Percentiles rank a stretch among this genome's conserved stretches.
Conservation (phyloP, 2,797 vertebrate genomes). For the Platyrinchus mystaceus region DNA sequence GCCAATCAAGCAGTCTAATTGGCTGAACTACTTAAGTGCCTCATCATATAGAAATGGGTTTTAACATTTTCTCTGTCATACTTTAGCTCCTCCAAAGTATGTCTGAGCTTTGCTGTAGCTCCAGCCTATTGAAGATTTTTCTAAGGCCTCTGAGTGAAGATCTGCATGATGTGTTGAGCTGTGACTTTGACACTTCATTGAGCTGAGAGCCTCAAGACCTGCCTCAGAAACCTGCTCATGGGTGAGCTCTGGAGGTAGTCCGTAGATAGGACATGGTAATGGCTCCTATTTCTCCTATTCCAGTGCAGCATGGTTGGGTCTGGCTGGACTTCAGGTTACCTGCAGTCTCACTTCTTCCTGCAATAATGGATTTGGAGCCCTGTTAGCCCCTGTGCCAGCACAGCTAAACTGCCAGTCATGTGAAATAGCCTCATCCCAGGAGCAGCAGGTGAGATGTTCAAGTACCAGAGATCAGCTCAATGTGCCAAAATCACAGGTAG, state of each 20-base stretch:
- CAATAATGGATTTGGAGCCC: neutral
- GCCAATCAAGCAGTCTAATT: slow-evolving; percentile 49
- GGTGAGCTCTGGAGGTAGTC: neutral
- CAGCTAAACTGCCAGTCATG: neutral
- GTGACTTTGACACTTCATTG: neutral
- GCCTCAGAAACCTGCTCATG: neutral
- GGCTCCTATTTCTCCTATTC: neutral
- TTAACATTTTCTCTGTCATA: slow-evolving; percentile 27
- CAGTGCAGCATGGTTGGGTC: neutral
- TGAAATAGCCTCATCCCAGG: neutral
- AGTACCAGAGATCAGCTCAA: neutral
- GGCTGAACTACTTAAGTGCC: neutral
- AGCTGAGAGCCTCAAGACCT: neutral
- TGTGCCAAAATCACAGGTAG: neutral
- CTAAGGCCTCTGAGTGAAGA: neutral
- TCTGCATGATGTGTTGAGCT: neutral
- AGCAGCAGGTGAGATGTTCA: neutral
- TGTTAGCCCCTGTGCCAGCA: neutral
- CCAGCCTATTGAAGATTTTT: neutral
- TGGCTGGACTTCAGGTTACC: neutral
- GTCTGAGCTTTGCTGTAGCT: neutral
- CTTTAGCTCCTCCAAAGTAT: neutral
- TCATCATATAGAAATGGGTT: neutral
- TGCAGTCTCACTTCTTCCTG: neutral
- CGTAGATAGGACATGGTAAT: neutral